These are phyloP conservation scores for Epinephelus malabaricus DNA, from an alignment of 2,797 vertebrate genomes.

Conservation along the genomic window DNA sequence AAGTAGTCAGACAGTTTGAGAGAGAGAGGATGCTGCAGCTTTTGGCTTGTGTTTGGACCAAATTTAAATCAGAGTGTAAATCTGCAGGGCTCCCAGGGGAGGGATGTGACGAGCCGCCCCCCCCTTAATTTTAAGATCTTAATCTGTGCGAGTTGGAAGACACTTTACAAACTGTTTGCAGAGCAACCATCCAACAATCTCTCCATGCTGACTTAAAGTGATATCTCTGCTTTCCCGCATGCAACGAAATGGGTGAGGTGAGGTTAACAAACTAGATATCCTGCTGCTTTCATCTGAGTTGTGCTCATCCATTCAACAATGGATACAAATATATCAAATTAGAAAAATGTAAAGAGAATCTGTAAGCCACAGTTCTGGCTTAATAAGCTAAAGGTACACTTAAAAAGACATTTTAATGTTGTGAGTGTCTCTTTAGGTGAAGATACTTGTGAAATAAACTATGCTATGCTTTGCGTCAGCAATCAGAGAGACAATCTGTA, in stretches of 20 bases:
- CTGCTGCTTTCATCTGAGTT: not conserved
- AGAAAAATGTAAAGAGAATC: not conserved
- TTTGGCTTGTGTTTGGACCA: slow-evolving; percentile 17
- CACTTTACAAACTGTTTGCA: slow-evolving; percentile 15
- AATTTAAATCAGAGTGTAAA: slow-evolving; percentile 41
- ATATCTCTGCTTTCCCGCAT: not conserved
- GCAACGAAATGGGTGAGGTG: not conserved
- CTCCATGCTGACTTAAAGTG: not conserved
- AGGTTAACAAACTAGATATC: not conserved
- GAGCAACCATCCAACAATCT: not conserved
- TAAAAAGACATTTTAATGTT: not conserved
- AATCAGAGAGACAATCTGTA: too few relatives aligned
- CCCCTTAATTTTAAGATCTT: slow-evolving; percentile 35
- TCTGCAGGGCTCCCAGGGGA: slow-evolving; percentile 6
- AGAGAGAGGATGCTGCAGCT: not conserved
- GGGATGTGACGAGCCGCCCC: not conserved
- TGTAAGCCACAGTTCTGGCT: not conserved
- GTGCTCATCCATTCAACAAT: not conserved
- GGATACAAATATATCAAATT: not conserved
- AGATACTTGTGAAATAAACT: too few relatives aligned
- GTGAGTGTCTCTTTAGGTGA: too few relatives aligned
- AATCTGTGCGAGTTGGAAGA: slow-evolving; percentile 46
- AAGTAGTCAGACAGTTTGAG: not conserved
- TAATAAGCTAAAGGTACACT: too few relatives aligned
- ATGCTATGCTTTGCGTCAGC: too few relatives aligned